Base-by-base conservation (phyloP, 2,888 invertebrate species). In the Pimpla rufipes region DNA sequence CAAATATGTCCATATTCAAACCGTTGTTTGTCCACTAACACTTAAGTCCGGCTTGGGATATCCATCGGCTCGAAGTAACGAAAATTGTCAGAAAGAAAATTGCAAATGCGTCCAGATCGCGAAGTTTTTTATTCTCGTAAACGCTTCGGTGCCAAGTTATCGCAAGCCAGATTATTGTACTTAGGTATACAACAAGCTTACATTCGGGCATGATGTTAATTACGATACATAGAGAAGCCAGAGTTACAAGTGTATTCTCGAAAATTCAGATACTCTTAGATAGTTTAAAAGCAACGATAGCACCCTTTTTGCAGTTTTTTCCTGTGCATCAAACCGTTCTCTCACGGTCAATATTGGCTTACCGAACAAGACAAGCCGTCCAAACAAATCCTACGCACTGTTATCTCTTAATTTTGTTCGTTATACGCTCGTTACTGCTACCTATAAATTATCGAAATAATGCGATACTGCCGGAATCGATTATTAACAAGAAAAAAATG, bases 1-100 rank as follows among this genome's bases (percentile, higher is more conserved):
- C 88, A 87, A 86, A 86, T 76, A 73, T 62, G 75, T 87, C 84
- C 87, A 87, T 88, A 80, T 88, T 86, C 76, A 57, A 67, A 47
- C 75, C 45, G 6, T 75, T 66, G 66, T 64, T 64, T 66, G 29
- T 75, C 52, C 64, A 75, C 64, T 37, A 47, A 66, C 23, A 71
- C 74, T 66, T 55, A 45, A 37, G 18, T 81, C 77, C 64, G 81
- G 76, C 71, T 80, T 77, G 55, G n/a, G 40, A 81, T 83, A 76
- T 81, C 55, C n/a, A 8, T 50, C 13, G 29, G 18, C 2, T 29
- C 2, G 8, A 29, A 16, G 8, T 42, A 11, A 66, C 45, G 21
- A 47, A 68, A 37, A 7, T n/a, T 1, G 5, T 29, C 29, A n/a
- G 13, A 0, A 2, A 29, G 2, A 29, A 3, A 29, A 57, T 59